Percentiles rank a stretch among this genome's conserved stretches.
These are phyloP conservation scores for Heliconius nattereri DNA, from an alignment of 1,140 invertebrate genomes.

Conservation along the genomic window DNA sequence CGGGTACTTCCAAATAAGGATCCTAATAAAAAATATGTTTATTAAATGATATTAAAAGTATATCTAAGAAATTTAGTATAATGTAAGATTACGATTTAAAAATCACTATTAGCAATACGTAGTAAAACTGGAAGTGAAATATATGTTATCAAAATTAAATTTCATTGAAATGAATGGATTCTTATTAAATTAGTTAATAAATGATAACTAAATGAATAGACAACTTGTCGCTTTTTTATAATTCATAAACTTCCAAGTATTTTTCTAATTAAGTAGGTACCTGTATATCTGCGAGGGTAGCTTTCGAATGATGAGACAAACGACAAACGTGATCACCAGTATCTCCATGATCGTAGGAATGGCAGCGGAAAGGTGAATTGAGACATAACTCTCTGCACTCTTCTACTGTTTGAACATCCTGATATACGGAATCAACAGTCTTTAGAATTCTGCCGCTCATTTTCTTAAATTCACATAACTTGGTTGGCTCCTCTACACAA, in stretches of 20 bases:
- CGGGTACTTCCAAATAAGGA: slow-evolving; percentile 93
- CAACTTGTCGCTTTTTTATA: too few relatives aligned
- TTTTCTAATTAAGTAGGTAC: slow-evolving; percentile 61
- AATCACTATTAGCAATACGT: too few relatives aligned
- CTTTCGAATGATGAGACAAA: slow-evolving; percentile 93
- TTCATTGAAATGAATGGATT: too few relatives aligned
- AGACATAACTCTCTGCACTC: slow-evolving; percentile 94
- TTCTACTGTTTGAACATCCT: slow-evolving; percentile 92
- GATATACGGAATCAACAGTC: slow-evolving; percentile 96
- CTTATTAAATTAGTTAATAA: too few relatives aligned
- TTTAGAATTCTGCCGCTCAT: slow-evolving; percentile 93
- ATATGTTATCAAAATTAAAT: too few relatives aligned
- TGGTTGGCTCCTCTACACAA: slow-evolving; percentile 93
- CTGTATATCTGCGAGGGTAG: slow-evolving; percentile 93
- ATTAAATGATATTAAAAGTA: too few relatives aligned
- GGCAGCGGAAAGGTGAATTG: slow-evolving; percentile 92
- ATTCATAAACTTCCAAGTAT: too few relatives aligned
- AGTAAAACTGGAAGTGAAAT: too few relatives aligned
- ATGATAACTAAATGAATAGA: too few relatives aligned
- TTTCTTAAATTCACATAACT: slow-evolving; percentile 96
- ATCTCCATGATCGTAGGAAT: slow-evolving; percentile 96
- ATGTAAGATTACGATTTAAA: not conserved
- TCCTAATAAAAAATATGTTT: slow-evolving; percentile 81
- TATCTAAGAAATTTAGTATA: too few relatives aligned
- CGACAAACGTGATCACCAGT: slow-evolving; percentile 96